Evolutionary conservation across 2,888 invertebrate species (phyloP), one percentile per base, ranked within the genome.

Genomic region (Drosophila picticornis): DNA sequence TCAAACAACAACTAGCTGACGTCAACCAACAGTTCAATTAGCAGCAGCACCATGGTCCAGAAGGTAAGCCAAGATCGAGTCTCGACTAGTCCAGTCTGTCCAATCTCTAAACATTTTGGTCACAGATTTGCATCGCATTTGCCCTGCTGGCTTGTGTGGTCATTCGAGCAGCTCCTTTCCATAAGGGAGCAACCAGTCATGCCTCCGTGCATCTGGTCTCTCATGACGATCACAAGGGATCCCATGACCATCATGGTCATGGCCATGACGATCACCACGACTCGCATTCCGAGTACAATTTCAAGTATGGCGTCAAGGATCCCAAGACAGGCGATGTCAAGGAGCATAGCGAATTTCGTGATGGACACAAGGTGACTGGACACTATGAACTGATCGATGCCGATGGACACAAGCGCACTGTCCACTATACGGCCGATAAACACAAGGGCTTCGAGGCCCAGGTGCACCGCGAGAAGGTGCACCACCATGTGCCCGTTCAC

Each of bases 341-440:
- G 77, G 76, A 77, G 31, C 87, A 86, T 43, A 88, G 81, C 55
- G 91, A 91, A 64, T 56, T 81, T 19, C 84, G 91, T 32, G 82
- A 91, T 48, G 91, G 91, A 59, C 84, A 91, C 73, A 87, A 90
- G 81, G 91, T 91, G 66, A 79, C 87, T 79, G 91, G 91, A 64
- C 90, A 91, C 57, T 91, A 91, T 62, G 91, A 91, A 88, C 80
- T 91, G 83, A 85, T 91, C 69, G 91, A 91, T 62, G 89, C 91
- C 71, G 91, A 91, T 76, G 91, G 91, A 36, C 91, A 91, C 80
- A 91, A 91, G 81, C 83, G 91, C 36, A 91, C 90, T 53, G 91
- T 91, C 72, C 83, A 88, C 79, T 91, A 91, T 52, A 90, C 90
- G 0, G 91, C 91, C 34, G 91, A 91, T 57, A 91, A 91, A 67